Conservation (phyloP, 2,888 invertebrate species). For the Melangyna quadrimaculata region DNA sequence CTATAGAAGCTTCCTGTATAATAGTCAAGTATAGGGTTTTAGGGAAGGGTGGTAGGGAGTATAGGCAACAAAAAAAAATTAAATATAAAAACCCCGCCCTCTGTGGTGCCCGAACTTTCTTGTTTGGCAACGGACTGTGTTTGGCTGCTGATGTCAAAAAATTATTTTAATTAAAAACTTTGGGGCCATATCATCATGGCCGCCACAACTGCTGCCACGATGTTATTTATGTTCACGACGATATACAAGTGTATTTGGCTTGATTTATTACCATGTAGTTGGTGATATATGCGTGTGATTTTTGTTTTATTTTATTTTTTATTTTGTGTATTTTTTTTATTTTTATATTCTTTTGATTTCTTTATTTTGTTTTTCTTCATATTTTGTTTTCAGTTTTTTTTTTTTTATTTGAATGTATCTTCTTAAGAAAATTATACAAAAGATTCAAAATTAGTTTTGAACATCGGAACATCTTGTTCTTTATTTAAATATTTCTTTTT, state of each 20-base stretch:
- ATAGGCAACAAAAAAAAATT: background rate
- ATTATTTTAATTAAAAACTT: constrained; percentile 72
- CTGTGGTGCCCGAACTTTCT: constrained; percentile 8
- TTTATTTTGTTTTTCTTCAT: constrained; percentile 73
- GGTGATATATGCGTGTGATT: constrained; percentile 74
- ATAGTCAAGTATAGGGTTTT: background rate
- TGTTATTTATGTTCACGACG: constrained; percentile 71
- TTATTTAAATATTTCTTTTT: background rate
- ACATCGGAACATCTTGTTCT: constrained; percentile 17
- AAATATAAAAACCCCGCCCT: constrained; percentile 57
- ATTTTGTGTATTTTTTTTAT: constrained; percentile 72
- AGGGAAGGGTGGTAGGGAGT: background rate
- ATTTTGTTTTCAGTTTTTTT: constrained; percentile 24
- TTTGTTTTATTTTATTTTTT: constrained; percentile 70
- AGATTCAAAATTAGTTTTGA: constrained; percentile 66
- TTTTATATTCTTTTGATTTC: constrained; percentile 75
- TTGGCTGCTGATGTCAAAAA: constrained; percentile 59
- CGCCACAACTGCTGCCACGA: constrained; percentile 61
- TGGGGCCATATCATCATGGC: constrained; percentile 71
- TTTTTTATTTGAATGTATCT: constrained; percentile 33
- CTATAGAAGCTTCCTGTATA: constrained; percentile 40
- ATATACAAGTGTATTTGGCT: constrained; percentile 72
- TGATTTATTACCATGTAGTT: constrained; percentile 70
- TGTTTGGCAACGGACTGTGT: constrained; percentile 24
- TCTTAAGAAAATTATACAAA: constrained; percentile 67